Conservation (phyloP, 2,797 vertebrate genomes). For the Diglossa cyanea region DNA sequence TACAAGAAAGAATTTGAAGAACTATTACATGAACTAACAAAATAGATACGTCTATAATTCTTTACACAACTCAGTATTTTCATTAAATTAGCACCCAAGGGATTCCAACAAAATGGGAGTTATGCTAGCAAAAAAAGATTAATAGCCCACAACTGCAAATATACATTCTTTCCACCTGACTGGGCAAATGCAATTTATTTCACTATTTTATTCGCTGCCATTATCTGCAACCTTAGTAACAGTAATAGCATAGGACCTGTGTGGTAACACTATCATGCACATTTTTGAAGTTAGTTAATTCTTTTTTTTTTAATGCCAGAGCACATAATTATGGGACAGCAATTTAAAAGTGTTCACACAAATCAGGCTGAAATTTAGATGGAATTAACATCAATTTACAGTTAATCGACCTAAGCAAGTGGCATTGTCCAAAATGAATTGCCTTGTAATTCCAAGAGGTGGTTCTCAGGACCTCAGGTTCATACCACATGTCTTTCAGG, state of each 20-base stretch:
- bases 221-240: not conserved
- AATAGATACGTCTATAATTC: not conserved
- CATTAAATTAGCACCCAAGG: not conserved
- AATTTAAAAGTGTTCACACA: not conserved
- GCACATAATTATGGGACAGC: not conserved
- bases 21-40: not conserved
- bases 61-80: not conserved
- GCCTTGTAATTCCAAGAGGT: not conserved
- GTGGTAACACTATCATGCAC: not conserved
- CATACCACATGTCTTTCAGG: not conserved
- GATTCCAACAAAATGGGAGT: not conserved
- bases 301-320: not conserved
- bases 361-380: not conserved
- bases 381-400: not conserved
- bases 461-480: not conserved
- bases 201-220: not conserved
- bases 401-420: not conserved
- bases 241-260: not conserved
- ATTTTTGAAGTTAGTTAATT: not conserved
- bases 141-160: not conserved
- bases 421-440: not conserved
- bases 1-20: not conserved
- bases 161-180: not conserved
- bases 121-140: not conserved
- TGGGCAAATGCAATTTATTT: not conserved